Evolutionary conservation across 2,113 vertebrate genomes (phyloP), one percentile per base, ranked within the genome.

Genomic region (Ceratotherium simum): DNA sequence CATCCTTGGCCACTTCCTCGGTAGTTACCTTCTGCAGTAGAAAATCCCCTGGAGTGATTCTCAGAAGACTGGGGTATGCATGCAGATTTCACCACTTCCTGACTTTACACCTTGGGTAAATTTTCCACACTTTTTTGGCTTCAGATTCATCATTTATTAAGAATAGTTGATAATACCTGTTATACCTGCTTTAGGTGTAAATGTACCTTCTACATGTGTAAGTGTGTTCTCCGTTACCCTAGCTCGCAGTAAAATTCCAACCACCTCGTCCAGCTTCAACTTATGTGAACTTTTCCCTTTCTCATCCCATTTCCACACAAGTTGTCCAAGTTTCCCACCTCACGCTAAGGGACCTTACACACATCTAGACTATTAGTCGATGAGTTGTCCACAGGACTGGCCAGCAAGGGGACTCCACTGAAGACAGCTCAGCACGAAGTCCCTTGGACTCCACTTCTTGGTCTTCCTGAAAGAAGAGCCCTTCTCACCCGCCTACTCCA

Each of bases 21-120:
- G 67, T 17, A 54, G 46, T 20, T 39, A 10, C 14, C 51, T 25
- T 54, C n/a, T 69, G 18, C 25, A 6, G 14, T 1, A 65, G 73
- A n/a, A 39, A 27, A 42, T 48, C 23, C 5, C 48, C 4, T 16
- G 11, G n/a, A 13, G 4, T 13, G 20, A 14, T 33, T 1, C 3
- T 4, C 0, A 11, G 9, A 73, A 62, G 17, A 72, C 29, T 0
- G 46, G 21, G 7, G 58, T 9, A 14, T 7, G 2, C 7, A 31
- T 1, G 1, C 18, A 27, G 1, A 10, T 54, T 17, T 60, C 39
- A 11, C 7, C 46, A 21, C 87, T 69, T 56, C 21, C 54, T 82
- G 42, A 29, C 6, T 27, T 20, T 39, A 18, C 31, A 11, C 31
- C 7, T 85, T 23, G 20, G 23, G 89, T 95, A 92, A 91, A 70